Conservation (phyloP, 2,113 vertebrate genomes). For the Opisthocomus hoazin region DNA sequence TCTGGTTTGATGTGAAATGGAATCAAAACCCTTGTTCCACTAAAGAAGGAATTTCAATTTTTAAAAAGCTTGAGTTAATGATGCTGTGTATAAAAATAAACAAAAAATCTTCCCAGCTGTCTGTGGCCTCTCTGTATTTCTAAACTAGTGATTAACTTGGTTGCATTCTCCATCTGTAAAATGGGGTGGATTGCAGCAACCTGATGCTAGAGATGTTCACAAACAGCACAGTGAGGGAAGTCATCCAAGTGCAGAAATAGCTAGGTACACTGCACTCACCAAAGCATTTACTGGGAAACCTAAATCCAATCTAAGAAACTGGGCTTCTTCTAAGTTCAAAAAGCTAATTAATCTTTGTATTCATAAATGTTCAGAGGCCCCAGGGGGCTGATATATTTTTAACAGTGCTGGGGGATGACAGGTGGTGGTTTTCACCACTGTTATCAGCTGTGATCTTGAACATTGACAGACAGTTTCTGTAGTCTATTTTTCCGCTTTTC, state of each 20-base stretch:
- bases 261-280: neutral
- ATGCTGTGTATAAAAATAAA: too few relatives aligned
- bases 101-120: neutral
- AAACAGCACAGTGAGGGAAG: neutral
- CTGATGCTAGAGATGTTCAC: neutral
- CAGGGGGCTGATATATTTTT: neutral
- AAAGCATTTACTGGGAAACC: neutral
- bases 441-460: neutral
- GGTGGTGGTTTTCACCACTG: neutral
- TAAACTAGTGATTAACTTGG: neutral
- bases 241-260: neutral
- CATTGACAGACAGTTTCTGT: neutral
- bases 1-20: neutral
- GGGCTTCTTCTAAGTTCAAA: neutral
- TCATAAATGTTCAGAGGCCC: neutral
- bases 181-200: neutral
- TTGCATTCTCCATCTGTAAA: neutral
- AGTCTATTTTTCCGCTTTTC: neutral
- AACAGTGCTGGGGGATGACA: neutral
- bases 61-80: neutral
- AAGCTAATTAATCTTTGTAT: constrained; percentile 34
- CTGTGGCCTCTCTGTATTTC: neutral
- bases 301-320: neutral
- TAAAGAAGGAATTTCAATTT: neutral
- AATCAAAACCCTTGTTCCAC: neutral